Percentiles rank a stretch among this genome's conserved stretches.
Evolutionary conservation across 2,797 vertebrate species (phyloP).

Genomic region (Smutsia gigantea): DNA sequence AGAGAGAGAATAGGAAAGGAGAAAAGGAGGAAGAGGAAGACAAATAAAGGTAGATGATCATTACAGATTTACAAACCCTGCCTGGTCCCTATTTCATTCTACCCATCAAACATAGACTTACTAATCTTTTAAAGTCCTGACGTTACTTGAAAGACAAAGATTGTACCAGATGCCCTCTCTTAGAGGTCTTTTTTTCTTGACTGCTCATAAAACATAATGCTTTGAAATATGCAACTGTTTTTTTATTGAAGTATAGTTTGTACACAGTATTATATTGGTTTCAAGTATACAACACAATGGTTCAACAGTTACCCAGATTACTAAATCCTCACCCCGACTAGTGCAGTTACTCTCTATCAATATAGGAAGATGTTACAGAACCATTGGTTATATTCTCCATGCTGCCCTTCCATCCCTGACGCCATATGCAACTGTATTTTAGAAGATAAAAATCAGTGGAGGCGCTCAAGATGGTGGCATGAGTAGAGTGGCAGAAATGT

Average conservation of each 20-base stretch:
- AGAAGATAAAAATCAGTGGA: background rate
- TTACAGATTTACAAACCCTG: background rate
- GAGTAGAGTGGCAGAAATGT: no score
- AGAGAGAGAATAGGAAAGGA: accelerated
- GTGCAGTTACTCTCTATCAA: no score
- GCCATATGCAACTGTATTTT: background rate
- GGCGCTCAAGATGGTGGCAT: no score
- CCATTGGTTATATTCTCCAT: no score
- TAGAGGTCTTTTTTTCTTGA: background rate
- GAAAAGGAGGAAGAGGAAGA: background rate
- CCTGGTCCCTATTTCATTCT: background rate
- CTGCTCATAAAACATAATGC: background rate
- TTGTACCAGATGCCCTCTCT: background rate
- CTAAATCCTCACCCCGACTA: no score
- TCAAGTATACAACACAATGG: no score
- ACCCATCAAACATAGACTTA: background rate
- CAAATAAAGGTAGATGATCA: background rate
- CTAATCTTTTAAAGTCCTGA: background rate
- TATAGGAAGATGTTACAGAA: no score
- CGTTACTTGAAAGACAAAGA: background rate
- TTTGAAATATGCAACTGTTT: background rate
- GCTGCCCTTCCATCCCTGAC: no score
- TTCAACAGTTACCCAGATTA: no score
- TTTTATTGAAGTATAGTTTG: no score
- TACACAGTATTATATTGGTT: no score